phyloP scores from a whole-genome alignment of 2,113 vertebrate genomes.

The Silurus asotus region DNA sequence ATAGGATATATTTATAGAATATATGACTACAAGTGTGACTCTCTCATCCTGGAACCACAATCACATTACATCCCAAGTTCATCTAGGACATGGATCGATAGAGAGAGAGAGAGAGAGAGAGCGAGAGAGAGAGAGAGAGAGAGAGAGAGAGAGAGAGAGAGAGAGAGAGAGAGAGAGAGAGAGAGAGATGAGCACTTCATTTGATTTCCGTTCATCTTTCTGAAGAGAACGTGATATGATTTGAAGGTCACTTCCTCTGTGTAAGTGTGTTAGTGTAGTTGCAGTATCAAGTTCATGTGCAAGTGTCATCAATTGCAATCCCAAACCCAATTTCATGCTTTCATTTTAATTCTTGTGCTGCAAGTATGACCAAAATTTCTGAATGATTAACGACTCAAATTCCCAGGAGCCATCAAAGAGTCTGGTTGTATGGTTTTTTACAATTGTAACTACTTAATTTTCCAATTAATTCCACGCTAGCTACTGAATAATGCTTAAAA shows the following conservation, averaged over 20 bases:
- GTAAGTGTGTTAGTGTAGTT: conserved; percentile 17
- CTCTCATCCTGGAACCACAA: conserved; percentile 47
- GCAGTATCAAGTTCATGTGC: not conserved
- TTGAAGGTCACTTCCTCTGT: conserved; percentile 33
- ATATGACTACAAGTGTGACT: conserved; percentile 36
- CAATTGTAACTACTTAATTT: conserved; percentile 3
- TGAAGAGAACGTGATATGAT: conserved; percentile 39
- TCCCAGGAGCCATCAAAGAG: not conserved
- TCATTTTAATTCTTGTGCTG: not conserved
- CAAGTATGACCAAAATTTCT: not conserved
- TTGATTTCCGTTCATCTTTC: conserved; percentile 31
- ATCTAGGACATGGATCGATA: conserved; percentile 45
- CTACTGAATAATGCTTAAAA: not conserved
- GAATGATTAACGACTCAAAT: not conserved
- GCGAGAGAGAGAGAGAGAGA: conserved; percentile 2
- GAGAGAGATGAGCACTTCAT: conserved; percentile 40
- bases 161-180: conserved; percentile 4
- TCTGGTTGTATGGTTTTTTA: not conserved
- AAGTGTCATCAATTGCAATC: not conserved
- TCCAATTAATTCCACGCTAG: not conserved
- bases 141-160: conserved; percentile 8
- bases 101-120: conserved; percentile 6
- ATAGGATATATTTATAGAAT: conserved; percentile 24
- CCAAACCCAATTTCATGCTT: not conserved
- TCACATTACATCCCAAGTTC: conserved; percentile 49